Conservation (phyloP, 1,140 invertebrate genomes). For the Rhopalosiphum maidis region DNA sequence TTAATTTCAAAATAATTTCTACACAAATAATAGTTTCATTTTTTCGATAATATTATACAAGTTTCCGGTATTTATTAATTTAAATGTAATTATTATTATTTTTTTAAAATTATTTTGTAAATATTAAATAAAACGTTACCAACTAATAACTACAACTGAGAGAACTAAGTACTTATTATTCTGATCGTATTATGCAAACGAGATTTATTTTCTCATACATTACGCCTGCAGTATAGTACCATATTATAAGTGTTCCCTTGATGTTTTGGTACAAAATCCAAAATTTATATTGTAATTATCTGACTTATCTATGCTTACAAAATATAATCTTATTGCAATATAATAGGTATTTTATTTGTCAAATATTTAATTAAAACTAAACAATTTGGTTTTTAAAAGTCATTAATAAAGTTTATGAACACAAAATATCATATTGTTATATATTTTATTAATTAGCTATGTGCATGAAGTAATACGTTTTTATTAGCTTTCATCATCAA, state of each 20-base stretch:
- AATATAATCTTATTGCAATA: not conserved
- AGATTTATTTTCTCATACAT: not conserved
- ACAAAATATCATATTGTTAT: not conserved
- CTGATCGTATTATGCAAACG: not conserved
- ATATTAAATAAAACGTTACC: not conserved
- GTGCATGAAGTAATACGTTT: not conserved
- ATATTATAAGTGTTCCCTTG: not conserved
- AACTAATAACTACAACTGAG: not conserved
- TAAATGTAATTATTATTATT: not conserved
- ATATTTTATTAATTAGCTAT: not conserved
- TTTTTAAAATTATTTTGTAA: not conserved
- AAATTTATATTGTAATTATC: not conserved
- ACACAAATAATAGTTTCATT: not conserved
- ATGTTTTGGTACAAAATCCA: not conserved
- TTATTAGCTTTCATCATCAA: not conserved
- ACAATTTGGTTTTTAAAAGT: not conserved
- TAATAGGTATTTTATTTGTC: not conserved
- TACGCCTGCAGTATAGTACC: not conserved
- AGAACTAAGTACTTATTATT: not conserved
- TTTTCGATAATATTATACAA: not conserved
- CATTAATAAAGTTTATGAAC: too few species aligned
- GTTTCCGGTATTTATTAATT: not conserved
- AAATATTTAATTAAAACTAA: not conserved
- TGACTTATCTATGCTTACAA: not conserved
- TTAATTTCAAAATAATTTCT: not conserved